A percentile compares a stretch with the other conserved stretches of the same genome.
Evolutionary conservation across 2,888 invertebrate genomes (phyloP).

Genomic region (Tricholauxania praeusta): DNA sequence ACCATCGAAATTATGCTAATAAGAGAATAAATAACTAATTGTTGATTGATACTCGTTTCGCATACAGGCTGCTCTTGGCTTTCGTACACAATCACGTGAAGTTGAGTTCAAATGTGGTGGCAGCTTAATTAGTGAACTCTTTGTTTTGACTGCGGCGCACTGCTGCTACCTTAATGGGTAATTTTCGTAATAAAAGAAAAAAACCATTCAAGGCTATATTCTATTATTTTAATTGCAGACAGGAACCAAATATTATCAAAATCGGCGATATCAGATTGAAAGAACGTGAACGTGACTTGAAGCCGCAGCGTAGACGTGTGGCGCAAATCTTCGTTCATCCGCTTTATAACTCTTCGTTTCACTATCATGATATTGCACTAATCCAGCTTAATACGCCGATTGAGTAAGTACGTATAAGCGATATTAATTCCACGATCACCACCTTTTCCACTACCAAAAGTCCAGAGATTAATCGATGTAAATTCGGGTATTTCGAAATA

Average conservation of each 20-base stretch:
- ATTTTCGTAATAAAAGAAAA: background rate
- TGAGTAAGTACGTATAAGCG: conserved; percentile 44
- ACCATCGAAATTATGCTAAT: too few species aligned
- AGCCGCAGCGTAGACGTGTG: conserved; percentile 63
- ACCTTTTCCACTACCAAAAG: too few species aligned
- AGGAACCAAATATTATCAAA: conserved; percentile 66
- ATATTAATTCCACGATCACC: background rate
- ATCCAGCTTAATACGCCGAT: conserved; percentile 63
- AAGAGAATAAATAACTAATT: too few species aligned
- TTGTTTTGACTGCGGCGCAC: conserved; percentile 61
- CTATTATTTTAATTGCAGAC: conserved; percentile 38
- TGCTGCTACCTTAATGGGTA: conserved; percentile 56
- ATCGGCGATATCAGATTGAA: conserved; percentile 69
- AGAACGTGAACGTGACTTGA: conserved; percentile 61
- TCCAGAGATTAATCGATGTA: too few species aligned
- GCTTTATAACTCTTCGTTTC: conserved; percentile 67
- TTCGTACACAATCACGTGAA: conserved; percentile 44
- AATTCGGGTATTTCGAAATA: too few species aligned
- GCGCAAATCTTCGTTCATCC: conserved; percentile 67
- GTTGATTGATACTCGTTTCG: conserved; percentile 1
- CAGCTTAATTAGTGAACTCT: conserved; percentile 56
- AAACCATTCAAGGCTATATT: background rate
- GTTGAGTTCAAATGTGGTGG: conserved; percentile 63
- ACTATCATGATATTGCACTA: conserved; percentile 73
- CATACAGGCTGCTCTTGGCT: conserved; percentile 58